These are phyloP conservation scores for Subacronicta megacephala DNA, from an alignment of 2,888 invertebrate species.

Conservation along the genomic window DNA sequence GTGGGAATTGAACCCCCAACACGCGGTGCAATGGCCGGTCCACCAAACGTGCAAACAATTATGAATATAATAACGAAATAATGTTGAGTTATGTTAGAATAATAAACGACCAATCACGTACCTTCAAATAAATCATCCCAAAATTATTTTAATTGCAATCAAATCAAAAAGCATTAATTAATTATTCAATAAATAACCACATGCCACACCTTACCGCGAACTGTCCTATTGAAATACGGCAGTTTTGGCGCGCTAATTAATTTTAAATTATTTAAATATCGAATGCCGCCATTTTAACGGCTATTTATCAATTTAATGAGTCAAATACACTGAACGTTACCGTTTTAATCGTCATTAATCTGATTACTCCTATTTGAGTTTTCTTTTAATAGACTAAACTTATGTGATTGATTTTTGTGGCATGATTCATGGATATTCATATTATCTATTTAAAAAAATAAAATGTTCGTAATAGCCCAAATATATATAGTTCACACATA, in stretches of 20 bases:
- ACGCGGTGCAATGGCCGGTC: too few relatives aligned
- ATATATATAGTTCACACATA: too few relatives aligned
- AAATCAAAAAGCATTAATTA: slow-evolving; percentile 40
- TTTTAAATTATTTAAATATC: slow-evolving; percentile 36
- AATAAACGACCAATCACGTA: too few relatives aligned
- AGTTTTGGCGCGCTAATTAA: slow-evolving; percentile 40
- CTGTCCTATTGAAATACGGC: slow-evolving; percentile 47
- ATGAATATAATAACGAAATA: too few relatives aligned
- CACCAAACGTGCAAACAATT: too few relatives aligned
- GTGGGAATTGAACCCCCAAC: too few relatives aligned
- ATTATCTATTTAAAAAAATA: too few relatives aligned
- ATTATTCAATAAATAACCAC: slow-evolving; percentile 38
- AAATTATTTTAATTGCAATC: slow-evolving; percentile 38
- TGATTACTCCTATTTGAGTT: slow-evolving; percentile 7
- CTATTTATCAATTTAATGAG: slow-evolving; percentile 25
- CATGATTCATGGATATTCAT: too few relatives aligned
- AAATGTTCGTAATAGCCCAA: too few relatives aligned
- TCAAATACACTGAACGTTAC: not conserved
- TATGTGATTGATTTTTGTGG: too few relatives aligned
- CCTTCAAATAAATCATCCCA: slow-evolving; percentile 32
- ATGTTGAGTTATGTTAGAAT: too few relatives aligned
- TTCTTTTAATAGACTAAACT: too few relatives aligned
- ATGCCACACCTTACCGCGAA: slow-evolving; percentile 36
- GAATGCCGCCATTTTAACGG: slow-evolving; percentile 7
- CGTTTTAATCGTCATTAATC: slow-evolving; percentile 13